Percentiles rank a stretch among this genome's conserved stretches.
Evolutionary conservation across 2,888 invertebrate species (phyloP).

Genomic region (Horisme vitalbata): DNA sequence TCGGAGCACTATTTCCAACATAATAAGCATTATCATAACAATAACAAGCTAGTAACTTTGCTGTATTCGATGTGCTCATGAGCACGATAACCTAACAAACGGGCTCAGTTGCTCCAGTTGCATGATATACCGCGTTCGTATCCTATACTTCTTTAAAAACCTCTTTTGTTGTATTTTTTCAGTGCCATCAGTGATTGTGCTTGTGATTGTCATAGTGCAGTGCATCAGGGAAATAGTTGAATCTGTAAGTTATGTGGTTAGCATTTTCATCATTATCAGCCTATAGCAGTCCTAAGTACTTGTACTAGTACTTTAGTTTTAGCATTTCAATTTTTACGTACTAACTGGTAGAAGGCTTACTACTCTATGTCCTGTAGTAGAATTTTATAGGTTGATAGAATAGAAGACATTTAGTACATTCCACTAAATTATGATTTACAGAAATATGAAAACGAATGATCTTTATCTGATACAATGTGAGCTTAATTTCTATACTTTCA

Average conservation of each 20-base stretch:
- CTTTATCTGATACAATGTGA: constrained; percentile 37
- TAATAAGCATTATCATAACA: constrained; percentile 81
- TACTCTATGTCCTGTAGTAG: too few relatives aligned
- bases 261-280: too few relatives aligned
- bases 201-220: constrained; percentile 1
- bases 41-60: constrained; percentile 72
- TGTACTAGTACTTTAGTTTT: too few relatives aligned
- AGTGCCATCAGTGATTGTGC: constrained; percentile 8
- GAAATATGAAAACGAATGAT: not conserved
- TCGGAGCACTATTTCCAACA: constrained; percentile 75
- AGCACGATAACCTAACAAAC: constrained; percentile 49
- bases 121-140: constrained; percentile 15
- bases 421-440: too few relatives aligned
- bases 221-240: not conserved
- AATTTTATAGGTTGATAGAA: too few relatives aligned
- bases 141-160: not conserved
- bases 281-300: too few relatives aligned
- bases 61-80: constrained; percentile 61
- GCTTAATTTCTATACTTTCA: constrained; percentile 32
- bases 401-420: too few relatives aligned
- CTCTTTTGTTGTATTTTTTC: not conserved
- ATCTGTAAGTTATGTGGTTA: constrained; percentile 5
- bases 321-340: too few relatives aligned
- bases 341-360: too few relatives aligned
- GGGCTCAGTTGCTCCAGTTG: constrained; percentile 47